phyloP scores from a whole-genome alignment of 2,797 vertebrate genomes.

The Xyrichtys novacula region DNA sequence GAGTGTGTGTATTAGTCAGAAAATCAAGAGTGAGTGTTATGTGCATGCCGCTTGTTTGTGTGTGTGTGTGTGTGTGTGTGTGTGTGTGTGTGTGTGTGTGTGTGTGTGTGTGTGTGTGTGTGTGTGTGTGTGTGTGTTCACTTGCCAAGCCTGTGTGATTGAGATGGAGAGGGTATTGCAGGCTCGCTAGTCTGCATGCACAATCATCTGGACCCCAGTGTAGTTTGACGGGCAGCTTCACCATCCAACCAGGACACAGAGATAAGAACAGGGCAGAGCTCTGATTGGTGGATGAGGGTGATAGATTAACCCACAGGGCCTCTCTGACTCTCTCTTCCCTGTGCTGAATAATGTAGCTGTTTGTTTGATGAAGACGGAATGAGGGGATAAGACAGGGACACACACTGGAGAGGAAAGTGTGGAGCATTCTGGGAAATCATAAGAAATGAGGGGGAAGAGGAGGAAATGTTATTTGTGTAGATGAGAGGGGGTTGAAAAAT shows the following conservation, averaged over 20 bases:
- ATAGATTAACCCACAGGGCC: constrained; percentile 49
- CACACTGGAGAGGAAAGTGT: constrained; percentile 15
- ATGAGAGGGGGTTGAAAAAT: neutral
- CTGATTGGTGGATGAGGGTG: constrained; percentile 62
- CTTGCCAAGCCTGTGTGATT: constrained; percentile 57
- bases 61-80: constrained; percentile 16
- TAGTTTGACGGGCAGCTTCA: constrained; percentile 42
- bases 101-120: constrained; percentile 22
- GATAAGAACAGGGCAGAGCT: constrained; percentile 32
- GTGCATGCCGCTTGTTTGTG: constrained; percentile 26
- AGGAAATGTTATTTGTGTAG: constrained; percentile 26
- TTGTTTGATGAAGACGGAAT: constrained; percentile 68
- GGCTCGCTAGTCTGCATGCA: constrained; percentile 69
- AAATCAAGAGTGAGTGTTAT: constrained; percentile 44
- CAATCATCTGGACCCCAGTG: constrained; percentile 55
- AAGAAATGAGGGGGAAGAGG: constrained; percentile 1
- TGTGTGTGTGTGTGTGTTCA: constrained; percentile 13
- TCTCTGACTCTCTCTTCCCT: constrained; percentile 36
- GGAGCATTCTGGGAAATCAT: constrained; percentile 37
- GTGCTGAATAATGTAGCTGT: constrained; percentile 71
- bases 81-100: constrained; percentile 16
- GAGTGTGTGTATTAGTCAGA: constrained; percentile 38
- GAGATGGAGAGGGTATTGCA: constrained; percentile 70
- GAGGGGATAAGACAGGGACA: constrained; percentile 35
- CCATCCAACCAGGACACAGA: constrained; percentile 39